Percentiles rank a stretch among this genome's conserved stretches.
Evolutionary conservation across 2,888 invertebrate species (phyloP).

Genomic region (Agrenia bidenticulata): DNA sequence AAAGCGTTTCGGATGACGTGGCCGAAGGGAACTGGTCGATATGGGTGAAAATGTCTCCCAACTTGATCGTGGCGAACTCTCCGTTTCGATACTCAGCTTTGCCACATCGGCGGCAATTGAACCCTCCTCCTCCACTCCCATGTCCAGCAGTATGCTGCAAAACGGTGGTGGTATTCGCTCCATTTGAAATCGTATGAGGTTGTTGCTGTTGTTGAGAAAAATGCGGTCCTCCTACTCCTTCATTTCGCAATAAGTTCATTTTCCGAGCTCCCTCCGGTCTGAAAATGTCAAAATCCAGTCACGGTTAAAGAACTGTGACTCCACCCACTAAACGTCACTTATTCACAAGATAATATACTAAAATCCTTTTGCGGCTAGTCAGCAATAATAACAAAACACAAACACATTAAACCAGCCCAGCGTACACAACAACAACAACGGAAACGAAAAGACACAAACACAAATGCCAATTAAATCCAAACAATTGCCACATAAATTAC

Average conservation of each 20-base stretch:
- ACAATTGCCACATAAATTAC: too few species aligned
- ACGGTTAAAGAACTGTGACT: too few species aligned
- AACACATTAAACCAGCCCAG: too few species aligned
- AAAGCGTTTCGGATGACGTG: constrained; percentile 14
- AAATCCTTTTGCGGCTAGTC: too few species aligned
- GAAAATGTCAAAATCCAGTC: too few species aligned
- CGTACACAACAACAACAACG: too few species aligned
- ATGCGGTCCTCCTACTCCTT: constrained; percentile 34
- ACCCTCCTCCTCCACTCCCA: constrained; percentile 15
- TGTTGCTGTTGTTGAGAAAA: too few species aligned
- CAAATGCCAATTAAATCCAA: too few species aligned
- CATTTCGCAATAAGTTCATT: constrained; percentile 49
- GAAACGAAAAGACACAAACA: too few species aligned
- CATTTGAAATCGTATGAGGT: constrained; percentile 20
- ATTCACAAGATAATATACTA: too few species aligned
- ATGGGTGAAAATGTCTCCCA: constrained; percentile 52
- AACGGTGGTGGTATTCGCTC: constrained; percentile 13
- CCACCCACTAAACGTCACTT: too few species aligned
- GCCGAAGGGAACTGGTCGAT: constrained; percentile 43
- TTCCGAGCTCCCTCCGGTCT: constrained; percentile 23
- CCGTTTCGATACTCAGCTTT: constrained; percentile 46
- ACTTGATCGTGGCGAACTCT: constrained; percentile 52
- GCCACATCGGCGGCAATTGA: constrained; percentile 49
- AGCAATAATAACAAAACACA: too few species aligned
- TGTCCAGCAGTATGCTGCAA: background rate